Percentiles rank a stretch among this genome's conserved stretches.
Conservation (phyloP, 2,113 vertebrate species). For the Leptodactylus fuscus region DNA sequence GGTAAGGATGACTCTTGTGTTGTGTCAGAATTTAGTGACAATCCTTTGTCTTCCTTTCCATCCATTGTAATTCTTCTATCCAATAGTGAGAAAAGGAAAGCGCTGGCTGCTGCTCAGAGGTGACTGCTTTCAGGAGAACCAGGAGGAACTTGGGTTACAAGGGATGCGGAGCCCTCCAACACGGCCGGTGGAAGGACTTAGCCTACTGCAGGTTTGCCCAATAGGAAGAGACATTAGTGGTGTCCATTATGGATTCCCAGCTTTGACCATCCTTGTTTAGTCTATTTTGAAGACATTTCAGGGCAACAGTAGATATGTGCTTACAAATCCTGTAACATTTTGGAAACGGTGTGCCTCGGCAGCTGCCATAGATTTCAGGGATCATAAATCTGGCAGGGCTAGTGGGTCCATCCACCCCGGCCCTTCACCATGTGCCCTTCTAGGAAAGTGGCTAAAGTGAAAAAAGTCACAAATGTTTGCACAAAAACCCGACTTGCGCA, state of each 20-base stretch:
- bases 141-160: not conserved
- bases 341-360: no score
- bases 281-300: no score
- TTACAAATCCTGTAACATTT: no score
- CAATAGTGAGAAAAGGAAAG: conserved; percentile 1
- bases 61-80: not conserved
- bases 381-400: no score
- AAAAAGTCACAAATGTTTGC: no score
- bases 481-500: no score
- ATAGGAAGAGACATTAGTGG: not conserved
- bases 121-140: not conserved
- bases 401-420: no score
- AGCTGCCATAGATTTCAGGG: no score
- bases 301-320: no score
- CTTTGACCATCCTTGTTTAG: no score
- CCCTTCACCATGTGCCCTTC: no score
- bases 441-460: no score
- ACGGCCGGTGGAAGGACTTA: conserved; percentile 35
- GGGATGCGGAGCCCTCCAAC: not conserved
- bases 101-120: not conserved
- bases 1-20: conserved; percentile 14
- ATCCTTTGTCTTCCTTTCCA: not conserved
- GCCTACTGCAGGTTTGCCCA: conserved; percentile 12
- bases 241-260: not conserved
- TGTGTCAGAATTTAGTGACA: not conserved